These are phyloP conservation scores for Nanorana parkeri DNA, from an alignment of 2,113 vertebrate genomes.

Conservation along the genomic window DNA sequence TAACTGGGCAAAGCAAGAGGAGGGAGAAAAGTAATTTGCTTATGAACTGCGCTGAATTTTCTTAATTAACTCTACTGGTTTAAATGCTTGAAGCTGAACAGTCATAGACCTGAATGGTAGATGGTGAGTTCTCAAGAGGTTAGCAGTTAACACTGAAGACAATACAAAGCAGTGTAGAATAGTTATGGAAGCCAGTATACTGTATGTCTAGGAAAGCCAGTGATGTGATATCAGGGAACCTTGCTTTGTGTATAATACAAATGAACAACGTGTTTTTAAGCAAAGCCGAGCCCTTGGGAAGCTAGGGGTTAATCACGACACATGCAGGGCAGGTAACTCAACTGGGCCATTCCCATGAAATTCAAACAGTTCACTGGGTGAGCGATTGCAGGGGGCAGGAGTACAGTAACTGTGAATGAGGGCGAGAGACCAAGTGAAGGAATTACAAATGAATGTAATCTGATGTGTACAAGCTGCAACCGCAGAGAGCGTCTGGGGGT, in stretches of 20 bases:
- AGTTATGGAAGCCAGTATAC: background rate
- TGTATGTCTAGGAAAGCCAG: background rate
- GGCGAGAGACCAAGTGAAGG: slow-evolving; percentile 65
- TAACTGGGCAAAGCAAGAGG: slow-evolving; percentile 66
- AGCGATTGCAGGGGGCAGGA: slow-evolving; percentile 47
- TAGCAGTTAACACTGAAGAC: slow-evolving; percentile 63
- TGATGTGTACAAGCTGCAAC: slow-evolving; percentile 80
- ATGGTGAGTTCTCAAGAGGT: slow-evolving; percentile 78
- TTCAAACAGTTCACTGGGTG: slow-evolving; percentile 25
- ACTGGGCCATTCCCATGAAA: background rate
- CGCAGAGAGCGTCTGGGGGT: slow-evolving; percentile 77
- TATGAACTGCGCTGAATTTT: slow-evolving; percentile 87
- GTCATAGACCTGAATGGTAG: slow-evolving; percentile 73
- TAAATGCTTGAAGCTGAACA: slow-evolving; percentile 83
- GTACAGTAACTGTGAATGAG: slow-evolving; percentile 42
- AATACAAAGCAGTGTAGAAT: slow-evolving; percentile 5
- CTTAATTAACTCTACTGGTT: slow-evolving; percentile 86
- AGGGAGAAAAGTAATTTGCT: slow-evolving; percentile 70
- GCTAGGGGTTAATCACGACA: slow-evolving; percentile 25
- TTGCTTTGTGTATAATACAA: background rate
- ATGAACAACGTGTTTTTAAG: background rate
- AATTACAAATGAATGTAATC: slow-evolving; percentile 88
- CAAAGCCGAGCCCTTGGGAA: background rate
- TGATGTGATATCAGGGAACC: background rate
- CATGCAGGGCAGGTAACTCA: slow-evolving; percentile 32